Conservation (phyloP, 2,888 invertebrate species). For the Petrolisthes cinctipes region DNA sequence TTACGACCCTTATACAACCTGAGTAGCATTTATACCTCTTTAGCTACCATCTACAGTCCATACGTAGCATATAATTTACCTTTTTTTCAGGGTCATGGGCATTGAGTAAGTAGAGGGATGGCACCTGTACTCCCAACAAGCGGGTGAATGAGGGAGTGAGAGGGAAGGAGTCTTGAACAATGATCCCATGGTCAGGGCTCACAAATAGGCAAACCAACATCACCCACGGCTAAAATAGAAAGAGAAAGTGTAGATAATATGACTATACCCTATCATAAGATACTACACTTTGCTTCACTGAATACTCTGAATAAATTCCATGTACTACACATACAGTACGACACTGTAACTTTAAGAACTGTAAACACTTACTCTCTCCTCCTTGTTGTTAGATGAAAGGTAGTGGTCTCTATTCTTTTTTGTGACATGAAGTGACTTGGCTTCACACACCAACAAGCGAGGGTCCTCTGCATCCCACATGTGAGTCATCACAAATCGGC, state of each 20-base stretch:
- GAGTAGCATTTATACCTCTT: background rate
- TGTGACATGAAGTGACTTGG: constrained; percentile 72
- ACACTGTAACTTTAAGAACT: background rate
- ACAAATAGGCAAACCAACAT: constrained; percentile 79
- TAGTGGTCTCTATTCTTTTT: constrained; percentile 48
- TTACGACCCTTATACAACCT: background rate
- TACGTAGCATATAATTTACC: constrained; percentile 18
- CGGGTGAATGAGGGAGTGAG: constrained; percentile 70
- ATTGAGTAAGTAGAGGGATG: constrained; percentile 72
- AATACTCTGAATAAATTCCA: background rate
- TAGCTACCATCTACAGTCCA: background rate
- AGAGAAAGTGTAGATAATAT: background rate
- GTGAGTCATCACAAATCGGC: constrained; percentile 75
- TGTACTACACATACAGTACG: background rate
- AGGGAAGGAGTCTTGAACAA: constrained; percentile 77
- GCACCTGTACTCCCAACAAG: constrained; percentile 74
- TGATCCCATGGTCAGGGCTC: constrained; percentile 78
- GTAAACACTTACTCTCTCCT: constrained; percentile 45
- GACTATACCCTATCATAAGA: background rate
- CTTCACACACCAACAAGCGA: constrained; percentile 87
- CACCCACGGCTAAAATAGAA: constrained; percentile 67
- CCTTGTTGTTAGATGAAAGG: constrained; percentile 28
- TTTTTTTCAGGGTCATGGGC: constrained; percentile 44
- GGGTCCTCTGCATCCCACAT: constrained; percentile 92
- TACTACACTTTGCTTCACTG: background rate